Evolutionary conservation across 2,797 vertebrate species (phyloP).

Genomic region (Podargus strigoides): DNA sequence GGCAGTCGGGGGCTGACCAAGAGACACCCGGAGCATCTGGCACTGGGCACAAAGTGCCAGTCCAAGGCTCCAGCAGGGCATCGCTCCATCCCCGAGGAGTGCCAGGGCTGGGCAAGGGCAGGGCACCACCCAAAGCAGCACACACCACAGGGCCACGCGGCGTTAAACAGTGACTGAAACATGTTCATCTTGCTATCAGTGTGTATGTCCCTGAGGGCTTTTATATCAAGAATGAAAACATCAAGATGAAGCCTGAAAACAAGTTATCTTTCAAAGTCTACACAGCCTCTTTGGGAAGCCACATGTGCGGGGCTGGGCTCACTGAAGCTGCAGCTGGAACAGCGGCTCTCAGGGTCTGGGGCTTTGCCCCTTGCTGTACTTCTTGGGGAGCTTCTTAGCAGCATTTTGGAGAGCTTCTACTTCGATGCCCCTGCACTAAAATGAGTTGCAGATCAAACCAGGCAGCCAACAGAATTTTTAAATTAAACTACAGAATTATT

Average conservation of each 20-base stretch:
- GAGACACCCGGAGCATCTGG: background rate
- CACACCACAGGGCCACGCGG: background rate
- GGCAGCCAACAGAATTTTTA: background rate
- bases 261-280: background rate
- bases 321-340: background rate
- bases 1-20: background rate
- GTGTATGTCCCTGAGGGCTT: background rate
- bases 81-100: rapidly evolving
- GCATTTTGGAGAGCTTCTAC: background rate
- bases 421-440: background rate
- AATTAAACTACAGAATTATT: background rate
- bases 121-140: background rate
- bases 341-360: rapidly evolving
- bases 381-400: background rate
- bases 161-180: background rate
- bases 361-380: rapidly evolving
- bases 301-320: background rate
- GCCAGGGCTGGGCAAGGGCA: background rate
- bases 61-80: background rate
- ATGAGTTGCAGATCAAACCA: background rate
- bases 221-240: background rate
- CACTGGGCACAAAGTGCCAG: rapidly evolving
- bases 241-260: background rate
- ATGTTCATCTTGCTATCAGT: rapidly evolving
- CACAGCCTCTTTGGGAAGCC: background rate